These are phyloP conservation scores for Notothenia rossii DNA, from an alignment of 2,113 vertebrate genomes.

Conservation along the genomic window DNA sequence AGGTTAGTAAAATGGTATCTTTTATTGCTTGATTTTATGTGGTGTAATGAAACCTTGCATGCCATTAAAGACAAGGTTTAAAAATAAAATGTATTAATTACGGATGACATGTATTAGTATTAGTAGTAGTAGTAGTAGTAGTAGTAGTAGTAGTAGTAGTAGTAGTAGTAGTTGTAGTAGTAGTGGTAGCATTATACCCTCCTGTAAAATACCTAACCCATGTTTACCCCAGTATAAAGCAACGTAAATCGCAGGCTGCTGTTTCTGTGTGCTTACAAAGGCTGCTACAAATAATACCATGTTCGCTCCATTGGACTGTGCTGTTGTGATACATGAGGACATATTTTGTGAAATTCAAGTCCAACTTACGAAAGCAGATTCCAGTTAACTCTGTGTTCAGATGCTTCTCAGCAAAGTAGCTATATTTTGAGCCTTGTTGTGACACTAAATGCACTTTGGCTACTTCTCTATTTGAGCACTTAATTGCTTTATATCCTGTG, in stretches of 20 bases:
- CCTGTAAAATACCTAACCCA: no score
- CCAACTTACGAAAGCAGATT: not conserved
- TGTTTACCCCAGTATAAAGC: not conserved
- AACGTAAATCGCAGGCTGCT: not conserved
- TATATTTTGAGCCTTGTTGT: not conserved
- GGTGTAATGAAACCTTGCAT: not conserved
- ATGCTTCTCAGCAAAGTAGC: conserved; percentile 1
- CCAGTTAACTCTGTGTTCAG: not conserved
- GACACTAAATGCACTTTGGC: not conserved
- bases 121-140: no score
- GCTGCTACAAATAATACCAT: not conserved
- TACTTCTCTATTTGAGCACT: not conserved
- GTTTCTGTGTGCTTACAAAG: not conserved
- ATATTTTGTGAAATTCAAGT: conserved; percentile 4
- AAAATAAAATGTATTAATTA: no score
- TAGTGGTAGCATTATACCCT: no score
- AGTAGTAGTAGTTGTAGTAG: no score
- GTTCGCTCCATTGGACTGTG: not conserved
- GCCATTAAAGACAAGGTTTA: no score
- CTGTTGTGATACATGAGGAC: not conserved
- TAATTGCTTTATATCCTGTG: not conserved
- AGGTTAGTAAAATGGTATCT: no score
- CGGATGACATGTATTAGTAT: no score
- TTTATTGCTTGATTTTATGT: not conserved
- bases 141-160: no score